Conservation (phyloP, 23 tunicate genomes). For the Ascidia mentula region DNA sequence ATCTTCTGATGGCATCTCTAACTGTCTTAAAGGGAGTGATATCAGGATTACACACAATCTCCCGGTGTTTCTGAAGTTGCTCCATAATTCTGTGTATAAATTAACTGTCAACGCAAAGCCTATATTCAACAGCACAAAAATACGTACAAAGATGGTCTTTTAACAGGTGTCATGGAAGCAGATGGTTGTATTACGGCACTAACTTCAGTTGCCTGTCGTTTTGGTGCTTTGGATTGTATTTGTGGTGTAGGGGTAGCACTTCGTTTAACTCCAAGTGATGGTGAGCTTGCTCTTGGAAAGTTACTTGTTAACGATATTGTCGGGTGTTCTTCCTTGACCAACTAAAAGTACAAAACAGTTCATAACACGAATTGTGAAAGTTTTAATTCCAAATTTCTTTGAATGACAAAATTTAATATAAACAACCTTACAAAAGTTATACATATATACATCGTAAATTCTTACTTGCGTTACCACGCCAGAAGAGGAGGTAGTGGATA, state of each 20-base stretch:
- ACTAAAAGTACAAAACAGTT: too few species aligned
- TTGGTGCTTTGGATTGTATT: constrained; percentile 1
- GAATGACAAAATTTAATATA: neutral
- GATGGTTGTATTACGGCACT: neutral
- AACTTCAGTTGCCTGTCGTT: constrained; percentile 26
- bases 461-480: neutral
- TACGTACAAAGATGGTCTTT: constrained; percentile 20
- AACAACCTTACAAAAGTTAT: too few species aligned
- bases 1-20: constrained; percentile 54
- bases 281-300: neutral
- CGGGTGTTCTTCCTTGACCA: constrained; percentile 11
- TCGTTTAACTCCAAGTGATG: constrained; percentile 1
- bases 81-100: constrained; percentile 46
- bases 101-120: neutral
- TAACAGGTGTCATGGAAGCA: neutral
- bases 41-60: constrained; percentile 38
- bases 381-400: neutral
- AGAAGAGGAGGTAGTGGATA: neutral
- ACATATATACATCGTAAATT: too few species aligned
- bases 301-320: constrained; percentile 20
- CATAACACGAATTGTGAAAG: too few species aligned
- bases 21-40: constrained; percentile 34
- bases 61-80: constrained; percentile 62
- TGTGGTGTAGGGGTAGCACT: constrained; percentile 17
- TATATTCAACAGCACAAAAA: neutral